phyloP scores from a whole-genome alignment of 1,140 invertebrate genomes.

The Drosophila virilis region DNA sequence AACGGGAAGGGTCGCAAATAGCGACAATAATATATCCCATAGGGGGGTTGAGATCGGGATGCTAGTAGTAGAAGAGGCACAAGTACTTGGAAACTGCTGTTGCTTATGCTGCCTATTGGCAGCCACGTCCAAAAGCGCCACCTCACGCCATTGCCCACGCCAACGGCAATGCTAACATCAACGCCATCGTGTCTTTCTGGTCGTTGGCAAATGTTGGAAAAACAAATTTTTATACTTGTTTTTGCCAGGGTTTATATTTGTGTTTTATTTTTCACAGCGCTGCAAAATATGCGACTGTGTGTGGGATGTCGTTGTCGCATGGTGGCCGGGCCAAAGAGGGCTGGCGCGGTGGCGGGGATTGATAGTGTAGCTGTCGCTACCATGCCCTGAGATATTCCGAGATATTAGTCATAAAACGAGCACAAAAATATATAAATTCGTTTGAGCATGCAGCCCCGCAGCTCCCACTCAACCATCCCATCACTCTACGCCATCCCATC shows the following conservation, averaged over 20 bases:
- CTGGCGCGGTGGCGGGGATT: slow-evolving; percentile 11
- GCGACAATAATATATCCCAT: slow-evolving; percentile 60
- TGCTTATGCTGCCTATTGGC: slow-evolving; percentile 36
- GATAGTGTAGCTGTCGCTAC: slow-evolving; percentile 63
- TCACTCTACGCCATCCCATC: not conserved
- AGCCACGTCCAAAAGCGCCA: slow-evolving; percentile 36
- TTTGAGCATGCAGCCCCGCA: slow-evolving; percentile 64
- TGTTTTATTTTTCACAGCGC: slow-evolving; percentile 79
- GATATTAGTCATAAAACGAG: slow-evolving; percentile 82
- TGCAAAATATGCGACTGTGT: slow-evolving; percentile 70
- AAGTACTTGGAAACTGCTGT: slow-evolving; percentile 1
- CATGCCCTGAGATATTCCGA: slow-evolving; percentile 68
- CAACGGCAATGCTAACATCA: slow-evolving; percentile 32
- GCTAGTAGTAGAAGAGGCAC: not conserved
- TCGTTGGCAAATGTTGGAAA: slow-evolving; percentile 83
- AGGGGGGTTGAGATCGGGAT: slow-evolving; percentile 16
- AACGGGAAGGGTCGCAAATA: slow-evolving; percentile 53
- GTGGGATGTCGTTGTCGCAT: slow-evolving; percentile 30
- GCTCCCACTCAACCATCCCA: not conserved
- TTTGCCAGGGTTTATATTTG: slow-evolving; percentile 76
- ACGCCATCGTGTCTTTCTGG: slow-evolving; percentile 53
- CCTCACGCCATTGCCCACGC: slow-evolving; percentile 40
- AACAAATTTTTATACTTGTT: slow-evolving; percentile 83
- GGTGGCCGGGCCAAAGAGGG: slow-evolving; percentile 9
- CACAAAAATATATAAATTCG: slow-evolving; percentile 77